phyloP scores from a whole-genome alignment of 2,797 vertebrate species.

The Micropoecilia bifurca region DNA sequence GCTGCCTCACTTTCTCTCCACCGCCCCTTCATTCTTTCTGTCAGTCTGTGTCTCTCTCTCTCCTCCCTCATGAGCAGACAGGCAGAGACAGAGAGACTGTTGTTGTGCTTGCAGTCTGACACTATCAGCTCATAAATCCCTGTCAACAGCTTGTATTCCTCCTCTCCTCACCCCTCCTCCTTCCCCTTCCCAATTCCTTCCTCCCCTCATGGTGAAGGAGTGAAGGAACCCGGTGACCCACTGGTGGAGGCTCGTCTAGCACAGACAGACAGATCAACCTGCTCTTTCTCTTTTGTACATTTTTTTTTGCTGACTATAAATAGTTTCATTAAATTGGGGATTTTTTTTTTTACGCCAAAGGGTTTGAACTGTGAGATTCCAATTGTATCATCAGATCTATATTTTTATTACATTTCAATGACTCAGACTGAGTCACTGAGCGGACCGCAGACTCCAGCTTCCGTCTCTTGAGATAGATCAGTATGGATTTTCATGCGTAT shows the following conservation, averaged over 20 bases:
- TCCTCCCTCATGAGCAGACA: slow-evolving; percentile 62
- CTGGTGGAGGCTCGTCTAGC: slow-evolving; percentile 51
- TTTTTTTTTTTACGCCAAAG: neutral
- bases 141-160: slow-evolving; percentile 81
- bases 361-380: neutral
- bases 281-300: neutral
- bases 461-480: neutral
- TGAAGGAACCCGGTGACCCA: slow-evolving; percentile 75
- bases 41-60: slow-evolving; percentile 60
- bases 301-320: neutral
- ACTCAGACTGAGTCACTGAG: neutral
- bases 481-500: neutral
- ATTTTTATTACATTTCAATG: neutral
- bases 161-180: slow-evolving; percentile 51
- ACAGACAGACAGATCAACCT: slow-evolving; percentile 27
- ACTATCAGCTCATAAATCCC: slow-evolving; percentile 83
- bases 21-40: slow-evolving; percentile 50
- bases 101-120: slow-evolving; percentile 74
- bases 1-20: slow-evolving; percentile 58
- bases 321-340: neutral
- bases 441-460: neutral
- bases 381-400: neutral
- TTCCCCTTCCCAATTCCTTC: slow-evolving; percentile 29
- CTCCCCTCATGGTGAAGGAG: slow-evolving; percentile 54
- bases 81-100: slow-evolving; percentile 71